Evolutionary conservation across 2,888 invertebrate species (phyloP), one percentile per base, ranked within the genome.

Genomic region (Gnatocerus cornutus): DNA sequence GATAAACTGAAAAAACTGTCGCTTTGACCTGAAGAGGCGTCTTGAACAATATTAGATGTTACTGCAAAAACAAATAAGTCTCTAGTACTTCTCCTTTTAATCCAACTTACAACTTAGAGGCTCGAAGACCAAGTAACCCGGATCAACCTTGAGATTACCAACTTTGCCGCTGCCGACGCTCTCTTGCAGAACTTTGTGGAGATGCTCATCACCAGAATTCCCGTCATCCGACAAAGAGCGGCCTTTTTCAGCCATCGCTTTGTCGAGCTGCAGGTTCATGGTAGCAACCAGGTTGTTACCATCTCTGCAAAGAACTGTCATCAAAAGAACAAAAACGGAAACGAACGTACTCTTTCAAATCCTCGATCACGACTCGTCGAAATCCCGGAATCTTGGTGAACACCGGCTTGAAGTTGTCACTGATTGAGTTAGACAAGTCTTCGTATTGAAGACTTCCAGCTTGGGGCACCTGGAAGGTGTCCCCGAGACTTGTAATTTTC

Each of bases 121-220:
- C 78, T 91, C 89, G 77, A 95, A 90, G 59, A 92, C 89, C 68
- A 95, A 85, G 82, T 92, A 95, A 69, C 91, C 90, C 0, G 95
- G 94, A 83, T 97, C 95, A 0, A 96, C 91, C 16, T 90, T 90
- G 0, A 96, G 84, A 29, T 92, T 91, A 0, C 96, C 96, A 5
- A 95, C 91, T 77, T 87, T 88, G 3, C 95, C 96, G 0, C 86
- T 88, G 1, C 89, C 87, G 0, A 97, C 87, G 7, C 92, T 92
- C 43, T 93, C 92, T 69, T 88, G 84, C 1, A 96, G 85, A 0
- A 90, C 89, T 21, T 88, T 85, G 80, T 91, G 88, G 78, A 84
- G 77, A 65, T 81, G 76, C 39, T 82, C 81, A 59, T 83, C 81
- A 52, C 80, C 81, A 14, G 77, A 78, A 43, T 81, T 78, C 1